Evolutionary conservation across 2,113 vertebrate genomes (phyloP).

Genomic region (Macquaria australasica): DNA sequence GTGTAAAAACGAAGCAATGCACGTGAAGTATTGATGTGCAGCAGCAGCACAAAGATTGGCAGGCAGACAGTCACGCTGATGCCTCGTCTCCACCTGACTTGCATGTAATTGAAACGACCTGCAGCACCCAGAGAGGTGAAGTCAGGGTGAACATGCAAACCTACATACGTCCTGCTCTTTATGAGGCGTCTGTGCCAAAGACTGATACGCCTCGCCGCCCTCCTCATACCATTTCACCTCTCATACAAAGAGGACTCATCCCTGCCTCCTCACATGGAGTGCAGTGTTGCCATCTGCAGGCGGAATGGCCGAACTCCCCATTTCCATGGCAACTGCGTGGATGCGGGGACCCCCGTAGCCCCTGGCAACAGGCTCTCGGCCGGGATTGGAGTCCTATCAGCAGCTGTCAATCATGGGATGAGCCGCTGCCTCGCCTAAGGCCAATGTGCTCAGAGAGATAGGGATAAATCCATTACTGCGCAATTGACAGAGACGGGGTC

Average conservation of each 20-base stretch:
- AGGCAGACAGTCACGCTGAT: slow-evolving; percentile 3
- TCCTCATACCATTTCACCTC: not conserved
- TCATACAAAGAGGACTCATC: not conserved
- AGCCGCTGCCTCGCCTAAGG: slow-evolving; percentile 4
- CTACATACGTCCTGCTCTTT: not conserved
- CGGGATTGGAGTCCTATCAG: slow-evolving; percentile 42
- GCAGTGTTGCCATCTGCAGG: slow-evolving; percentile 81
- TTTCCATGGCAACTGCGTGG: slow-evolving; percentile 83
- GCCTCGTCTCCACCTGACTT: slow-evolving; percentile 25
- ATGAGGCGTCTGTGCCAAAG: not conserved
- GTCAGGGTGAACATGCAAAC: slow-evolving; percentile 5
- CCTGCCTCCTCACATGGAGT: slow-evolving; percentile 15
- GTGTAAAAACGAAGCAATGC: not conserved
- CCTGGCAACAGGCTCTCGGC: slow-evolving; percentile 76
- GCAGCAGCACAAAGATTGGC: slow-evolving; percentile 14
- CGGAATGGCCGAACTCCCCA: slow-evolving; percentile 36
- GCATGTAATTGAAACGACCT: slow-evolving; percentile 13
- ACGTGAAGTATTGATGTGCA: not conserved
- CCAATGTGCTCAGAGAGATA: slow-evolving; percentile 24
- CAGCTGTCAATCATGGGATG: slow-evolving; percentile 59
- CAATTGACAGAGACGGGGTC: not conserved
- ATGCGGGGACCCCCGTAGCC: slow-evolving; percentile 61
- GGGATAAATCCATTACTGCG: slow-evolving; percentile 29
- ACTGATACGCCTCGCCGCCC: not conserved
- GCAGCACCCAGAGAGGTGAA: slow-evolving; percentile 32